Percentiles rank a stretch among this genome's conserved stretches.
Evolutionary conservation across 2,797 vertebrate species (phyloP).

Genomic region (Melanotaenia boesemani): DNA sequence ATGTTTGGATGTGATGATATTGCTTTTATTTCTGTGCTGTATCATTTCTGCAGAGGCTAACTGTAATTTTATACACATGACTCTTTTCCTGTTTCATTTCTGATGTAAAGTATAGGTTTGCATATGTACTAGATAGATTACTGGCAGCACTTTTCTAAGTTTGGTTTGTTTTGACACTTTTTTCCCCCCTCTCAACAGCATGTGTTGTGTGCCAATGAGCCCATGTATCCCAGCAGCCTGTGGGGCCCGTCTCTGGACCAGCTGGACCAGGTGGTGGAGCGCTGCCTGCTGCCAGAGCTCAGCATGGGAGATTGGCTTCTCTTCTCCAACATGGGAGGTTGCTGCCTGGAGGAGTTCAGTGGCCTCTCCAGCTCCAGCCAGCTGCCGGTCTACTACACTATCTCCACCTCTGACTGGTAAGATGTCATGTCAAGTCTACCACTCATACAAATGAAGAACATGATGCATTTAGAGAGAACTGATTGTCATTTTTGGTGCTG

Average conservation of each 20-base stretch:
- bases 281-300: conserved; percentile 94
- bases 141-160: background rate
- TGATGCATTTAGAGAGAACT: background rate
- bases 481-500: conserved; percentile 35
- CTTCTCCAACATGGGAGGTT: conserved; percentile 95
- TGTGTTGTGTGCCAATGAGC: conserved; percentile 81
- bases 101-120: background rate
- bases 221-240: conserved; percentile 94
- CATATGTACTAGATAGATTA: background rate
- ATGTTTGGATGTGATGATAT: background rate
- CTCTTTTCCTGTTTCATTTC: background rate
- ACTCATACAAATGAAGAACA: background rate
- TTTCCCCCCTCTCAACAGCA: conserved; percentile 54
- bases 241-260: conserved; percentile 96
- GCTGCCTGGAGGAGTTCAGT: conserved; percentile 85
- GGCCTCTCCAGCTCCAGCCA: conserved; percentile 85
- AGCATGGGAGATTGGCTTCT: conserved; percentile 96
- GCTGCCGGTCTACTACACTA: conserved; percentile 93
- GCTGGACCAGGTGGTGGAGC: conserved; percentile 96
- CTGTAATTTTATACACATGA: no score
- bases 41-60: background rate
- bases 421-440: conserved; percentile 34
- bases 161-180: background rate
- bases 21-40: background rate
- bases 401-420: conserved; percentile 96